A percentile compares a stretch with the other conserved stretches of the same genome.
These are phyloP conservation scores for Drosophila nasuta DNA, from an alignment of 1,140 invertebrate species.

Conservation along the genomic window DNA sequence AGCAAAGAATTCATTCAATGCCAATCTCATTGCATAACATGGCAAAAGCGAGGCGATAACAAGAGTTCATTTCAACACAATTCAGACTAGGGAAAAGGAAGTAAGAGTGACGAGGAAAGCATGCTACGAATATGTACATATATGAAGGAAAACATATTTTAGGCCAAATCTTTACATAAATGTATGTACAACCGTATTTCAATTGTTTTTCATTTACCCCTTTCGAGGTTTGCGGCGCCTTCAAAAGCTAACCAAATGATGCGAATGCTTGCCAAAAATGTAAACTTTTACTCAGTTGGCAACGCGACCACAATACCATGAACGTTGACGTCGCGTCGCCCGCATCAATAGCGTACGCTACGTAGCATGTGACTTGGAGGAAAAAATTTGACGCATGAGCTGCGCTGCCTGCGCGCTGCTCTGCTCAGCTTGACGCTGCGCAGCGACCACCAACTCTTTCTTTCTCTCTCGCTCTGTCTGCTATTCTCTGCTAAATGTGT, in stretches of 20 bases:
- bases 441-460: background rate
- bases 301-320: constrained; percentile 43
- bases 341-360: constrained; percentile 41
- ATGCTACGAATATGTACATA: too few species aligned
- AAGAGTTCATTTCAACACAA: constrained; percentile 1
- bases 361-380: constrained; percentile 65
- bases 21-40: constrained; percentile 65
- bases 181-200: constrained; percentile 13
- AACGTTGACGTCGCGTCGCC: constrained; percentile 26
- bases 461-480: constrained; percentile 26
- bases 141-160: constrained; percentile 33
- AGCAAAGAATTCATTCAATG: constrained; percentile 66
- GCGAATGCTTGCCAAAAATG: constrained; percentile 58
- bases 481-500: constrained; percentile 1
- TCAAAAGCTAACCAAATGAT: background rate
- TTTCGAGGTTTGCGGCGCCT: constrained; percentile 69
- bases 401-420: background rate
- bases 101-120: constrained; percentile 21
- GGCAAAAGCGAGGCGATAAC: constrained; percentile 30
- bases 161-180: constrained; percentile 22
- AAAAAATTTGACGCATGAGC: constrained; percentile 56
- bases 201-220: constrained; percentile 83
- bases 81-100: constrained; percentile 43
- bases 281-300: constrained; percentile 65
- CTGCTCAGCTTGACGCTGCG: too few species aligned